These are phyloP conservation scores for Apotomis turbidana DNA, from an alignment of 2,888 invertebrate genomes.

Conservation along the genomic window DNA sequence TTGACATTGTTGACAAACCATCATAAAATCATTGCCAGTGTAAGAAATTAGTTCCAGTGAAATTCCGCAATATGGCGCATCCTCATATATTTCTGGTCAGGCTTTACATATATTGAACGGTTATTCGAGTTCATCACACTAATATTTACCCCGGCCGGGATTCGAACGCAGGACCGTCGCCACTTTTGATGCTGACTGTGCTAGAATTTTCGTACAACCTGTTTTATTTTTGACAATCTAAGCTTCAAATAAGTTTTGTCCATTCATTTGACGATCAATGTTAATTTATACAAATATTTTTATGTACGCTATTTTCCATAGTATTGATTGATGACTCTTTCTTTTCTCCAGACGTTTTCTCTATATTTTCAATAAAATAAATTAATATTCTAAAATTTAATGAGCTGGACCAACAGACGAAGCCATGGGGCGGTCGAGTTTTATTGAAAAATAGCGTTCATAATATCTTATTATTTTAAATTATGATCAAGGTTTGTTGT, in stretches of 20 bases:
- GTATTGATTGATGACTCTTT: no score
- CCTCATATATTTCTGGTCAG: no score
- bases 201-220: neutral
- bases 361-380: no score
- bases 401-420: neutral
- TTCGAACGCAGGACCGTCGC: no score
- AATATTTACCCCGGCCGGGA: no score
- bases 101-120: no score
- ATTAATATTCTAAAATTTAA: neutral
- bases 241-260: neutral
- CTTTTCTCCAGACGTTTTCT: no score
- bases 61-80: no score
- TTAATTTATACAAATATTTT: neutral
- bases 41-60: no score
- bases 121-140: no score
- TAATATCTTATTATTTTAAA: neutral
- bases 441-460: neutral
- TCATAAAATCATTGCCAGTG: no score
- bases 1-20: no score
- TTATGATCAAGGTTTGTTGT: neutral
- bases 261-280: neutral
- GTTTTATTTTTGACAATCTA: neutral
- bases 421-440: slow-evolving; percentile 12
- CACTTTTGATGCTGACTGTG: neutral
- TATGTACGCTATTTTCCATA: neutral